These are phyloP conservation scores for Lepidothrix coronata DNA, from an alignment of 2,113 vertebrate genomes.

Conservation along the genomic window DNA sequence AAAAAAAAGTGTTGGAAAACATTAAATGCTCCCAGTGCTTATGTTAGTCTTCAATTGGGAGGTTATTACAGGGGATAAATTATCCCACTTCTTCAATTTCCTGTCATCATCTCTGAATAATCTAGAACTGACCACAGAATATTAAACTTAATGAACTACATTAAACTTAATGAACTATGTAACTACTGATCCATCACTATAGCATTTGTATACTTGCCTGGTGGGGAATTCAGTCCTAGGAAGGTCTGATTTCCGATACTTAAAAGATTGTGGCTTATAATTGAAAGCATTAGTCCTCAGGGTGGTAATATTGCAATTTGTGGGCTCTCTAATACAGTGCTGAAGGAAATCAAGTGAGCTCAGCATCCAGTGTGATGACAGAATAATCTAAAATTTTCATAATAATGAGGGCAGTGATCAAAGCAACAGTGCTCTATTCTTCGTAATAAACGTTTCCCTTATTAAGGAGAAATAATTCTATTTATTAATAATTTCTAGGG, in stretches of 20 bases:
- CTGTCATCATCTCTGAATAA: background rate
- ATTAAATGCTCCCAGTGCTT: background rate
- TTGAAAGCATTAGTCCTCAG: background rate
- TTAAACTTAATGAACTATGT: background rate
- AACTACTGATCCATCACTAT: background rate
- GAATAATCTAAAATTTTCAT: background rate
- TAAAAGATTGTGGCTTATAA: background rate
- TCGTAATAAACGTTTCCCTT: background rate
- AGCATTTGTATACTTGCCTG: background rate
- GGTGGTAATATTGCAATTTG: background rate
- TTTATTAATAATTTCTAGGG: slow-evolving; percentile 69
- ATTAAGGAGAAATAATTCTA: background rate
- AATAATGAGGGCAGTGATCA: background rate
- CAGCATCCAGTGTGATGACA: background rate
- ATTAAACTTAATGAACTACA: background rate
- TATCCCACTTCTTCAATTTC: background rate
- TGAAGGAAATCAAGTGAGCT: background rate
- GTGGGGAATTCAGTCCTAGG: background rate
- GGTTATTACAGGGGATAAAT: background rate
- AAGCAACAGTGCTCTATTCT: background rate
- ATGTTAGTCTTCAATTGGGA: background rate
- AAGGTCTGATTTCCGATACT: background rate
- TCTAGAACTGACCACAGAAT: background rate
- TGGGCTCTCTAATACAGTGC: background rate
- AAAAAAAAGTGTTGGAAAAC: background rate